phyloP scores from a whole-genome alignment of 2,888 invertebrate genomes.

The Helleia helle region DNA sequence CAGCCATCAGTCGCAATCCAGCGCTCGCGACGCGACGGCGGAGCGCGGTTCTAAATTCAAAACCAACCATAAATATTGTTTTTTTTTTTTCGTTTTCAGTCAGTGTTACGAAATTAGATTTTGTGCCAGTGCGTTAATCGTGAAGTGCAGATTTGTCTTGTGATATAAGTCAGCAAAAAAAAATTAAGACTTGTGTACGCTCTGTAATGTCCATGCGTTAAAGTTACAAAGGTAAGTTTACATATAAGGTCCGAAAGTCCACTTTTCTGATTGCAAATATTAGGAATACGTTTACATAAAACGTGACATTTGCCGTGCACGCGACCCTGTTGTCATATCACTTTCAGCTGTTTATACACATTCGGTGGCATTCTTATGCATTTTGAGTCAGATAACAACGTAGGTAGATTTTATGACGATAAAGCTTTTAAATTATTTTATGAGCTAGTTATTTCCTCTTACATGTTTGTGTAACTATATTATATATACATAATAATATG shows the following conservation, averaged over 20 bases:
- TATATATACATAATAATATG: too few species aligned
- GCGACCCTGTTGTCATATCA: background rate
- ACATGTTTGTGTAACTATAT: too few species aligned
- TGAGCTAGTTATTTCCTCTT: too few species aligned
- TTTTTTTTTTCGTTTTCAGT: slow-evolving; percentile 36
- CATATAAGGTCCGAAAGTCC: slow-evolving; percentile 31
- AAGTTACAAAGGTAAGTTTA: slow-evolving; percentile 41
- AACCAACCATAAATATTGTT: slow-evolving; percentile 28
- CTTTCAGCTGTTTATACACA: background rate
- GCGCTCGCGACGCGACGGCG: slow-evolving; percentile 34
- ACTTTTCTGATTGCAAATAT: slow-evolving; percentile 23
- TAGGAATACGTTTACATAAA: slow-evolving; percentile 6
- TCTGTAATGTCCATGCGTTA: slow-evolving; percentile 38
- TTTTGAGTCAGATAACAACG: slow-evolving; percentile 1
- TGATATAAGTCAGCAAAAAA: slow-evolving; percentile 25
- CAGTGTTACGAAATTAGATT: slow-evolving; percentile 41
- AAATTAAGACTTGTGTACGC: slow-evolving; percentile 26
- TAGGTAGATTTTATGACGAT: background rate
- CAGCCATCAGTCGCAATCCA: slow-evolving; percentile 32
- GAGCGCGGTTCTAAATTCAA: slow-evolving; percentile 28
- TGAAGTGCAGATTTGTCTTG: slow-evolving; percentile 31
- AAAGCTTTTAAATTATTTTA: background rate
- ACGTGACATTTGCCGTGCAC: background rate
- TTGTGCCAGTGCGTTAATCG: slow-evolving; percentile 41
- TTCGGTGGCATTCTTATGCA: slow-evolving; percentile 1